A percentile compares a stretch with the other conserved stretches of the same genome.
Evolutionary conservation across 2,113 vertebrate genomes (phyloP).

Genomic region (Delphinus delphis): DNA sequence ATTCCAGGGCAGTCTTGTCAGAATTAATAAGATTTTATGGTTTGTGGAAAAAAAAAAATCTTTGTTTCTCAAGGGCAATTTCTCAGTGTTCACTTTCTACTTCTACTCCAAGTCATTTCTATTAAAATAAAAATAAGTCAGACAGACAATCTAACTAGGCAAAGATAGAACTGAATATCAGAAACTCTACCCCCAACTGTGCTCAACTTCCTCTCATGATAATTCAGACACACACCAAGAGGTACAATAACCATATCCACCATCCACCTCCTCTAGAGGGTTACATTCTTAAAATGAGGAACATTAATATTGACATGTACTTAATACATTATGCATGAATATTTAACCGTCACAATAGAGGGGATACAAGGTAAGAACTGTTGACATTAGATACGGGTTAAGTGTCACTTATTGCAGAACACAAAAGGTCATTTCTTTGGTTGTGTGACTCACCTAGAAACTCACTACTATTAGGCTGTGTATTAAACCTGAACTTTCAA

Average conservation of each 20-base stretch:
- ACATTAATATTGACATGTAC: not conserved
- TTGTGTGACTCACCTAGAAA: not conserved
- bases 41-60: not conserved
- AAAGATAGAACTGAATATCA: conserved; percentile 2
- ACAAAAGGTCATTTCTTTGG: not conserved
- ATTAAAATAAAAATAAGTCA: conserved; percentile 44
- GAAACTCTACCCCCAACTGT: not conserved
- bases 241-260: not conserved
- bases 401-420: not conserved
- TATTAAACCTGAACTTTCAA: conserved; percentile 10
- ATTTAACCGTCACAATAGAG: not conserved
- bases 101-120: conserved; percentile 16
- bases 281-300: not conserved
- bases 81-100: conserved; percentile 20
- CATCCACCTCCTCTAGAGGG: not conserved
- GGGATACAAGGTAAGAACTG: not conserved
- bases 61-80: conserved; percentile 40
- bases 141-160: not conserved
- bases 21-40: not conserved
- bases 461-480: not conserved
- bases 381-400: not conserved
- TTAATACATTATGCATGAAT: not conserved
- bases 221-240: not conserved
- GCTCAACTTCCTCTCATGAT: not conserved
- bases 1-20: not conserved